Base-by-base conservation (phyloP, 2,888 invertebrate genomes). In the Orthosia gracilis region DNA sequence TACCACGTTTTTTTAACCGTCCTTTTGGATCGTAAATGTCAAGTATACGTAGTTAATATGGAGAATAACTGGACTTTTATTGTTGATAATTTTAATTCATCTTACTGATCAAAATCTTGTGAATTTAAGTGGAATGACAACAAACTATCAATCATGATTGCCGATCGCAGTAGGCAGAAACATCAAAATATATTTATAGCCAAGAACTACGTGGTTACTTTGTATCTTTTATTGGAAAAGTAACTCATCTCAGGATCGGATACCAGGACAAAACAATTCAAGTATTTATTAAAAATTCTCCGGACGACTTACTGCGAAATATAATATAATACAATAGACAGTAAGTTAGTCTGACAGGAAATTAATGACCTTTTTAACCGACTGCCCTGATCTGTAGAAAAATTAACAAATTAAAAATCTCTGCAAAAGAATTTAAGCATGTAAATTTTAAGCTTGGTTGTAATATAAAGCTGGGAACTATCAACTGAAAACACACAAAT, bases 211-310 rank as follows among this genome's bases (percentile, higher is more conserved):
- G 21, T 26, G 18, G 12, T 23, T 71, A 4, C 12, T 58, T 54
- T 54, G 5, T 17, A 21, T 21, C 15, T 54, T 62, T 75, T 54
- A 23, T 55, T 12, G n/a, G 47, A 54, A 64, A 40, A 49, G 13
- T 55, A 65, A 54, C 31, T 64, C 11, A 65, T 40, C 17, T 26
- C 7, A 0, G 15, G 13, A 63, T 21, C 9, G 17, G 3, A 54
- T 54, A 54, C 3, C 21, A 13, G 2, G 23, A 54, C 23, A 69
- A 47, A 49, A n/a, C 3, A 18, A 17, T 40, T 63, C 15, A 21
- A 3, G 15, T 75, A 18, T 74, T 72, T 70, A 17, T 70, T 45
- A 4, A 9, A 21, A n/a, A n/a, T n/a, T 26, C 18, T 45, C 12
- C 23, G 45, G 15, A 23, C n/a, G 15, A 21, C 45, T 69, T 17